Base-by-base conservation (phyloP, 1,140 invertebrate genomes). In the Aphidius ervi region DNA sequence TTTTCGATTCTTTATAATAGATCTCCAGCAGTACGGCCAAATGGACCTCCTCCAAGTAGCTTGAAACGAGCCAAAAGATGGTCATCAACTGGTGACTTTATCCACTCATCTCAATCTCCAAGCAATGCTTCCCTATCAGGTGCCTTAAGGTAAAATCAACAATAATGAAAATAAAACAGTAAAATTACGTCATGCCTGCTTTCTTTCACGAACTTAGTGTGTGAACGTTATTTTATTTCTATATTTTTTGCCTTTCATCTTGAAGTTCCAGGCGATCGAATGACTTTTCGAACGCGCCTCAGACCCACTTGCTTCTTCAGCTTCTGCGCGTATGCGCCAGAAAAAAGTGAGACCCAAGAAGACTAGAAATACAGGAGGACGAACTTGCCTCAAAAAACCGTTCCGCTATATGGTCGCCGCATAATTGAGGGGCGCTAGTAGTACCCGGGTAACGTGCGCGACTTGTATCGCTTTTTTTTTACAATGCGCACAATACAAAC, bases 61-160 rank as follows among this genome's bases (percentile, higher is more conserved):
- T 65, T 79, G 45, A 68, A 80, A 67, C 83, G 82, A 66, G 86
- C 87, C 52, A 93, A 93, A 82, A 79, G 90, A 60, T 94, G 91
- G 91, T 91, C 84, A 67, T 92, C 89, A 5, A 92, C 90, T 0
- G 89, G 89, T 46, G 90, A 93, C 77, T 93, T 92, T 69, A 82
- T 77, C 23, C 77, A 81, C 69, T 79, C 78, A 20, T 78, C 76
- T 47, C 70, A 77, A 75, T 73, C 71, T 50, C 70, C 74, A 56
- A 73, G 72, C 58, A 75, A 73, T 49, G 81, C 77, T 71, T 72
- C 71, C 41, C 77, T 78, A 63, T 70, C 77, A 48, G 72, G 78
- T 59, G 79, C 79, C 69, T 82, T 82, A 63, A 87, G 86, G 86
- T 87, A 73, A 74, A 73, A 31, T 31, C 23, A 31, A 2, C 4